phyloP scores from a whole-genome alignment of 2,797 vertebrate genomes.

The Pteronotus mesoamericanus region DNA sequence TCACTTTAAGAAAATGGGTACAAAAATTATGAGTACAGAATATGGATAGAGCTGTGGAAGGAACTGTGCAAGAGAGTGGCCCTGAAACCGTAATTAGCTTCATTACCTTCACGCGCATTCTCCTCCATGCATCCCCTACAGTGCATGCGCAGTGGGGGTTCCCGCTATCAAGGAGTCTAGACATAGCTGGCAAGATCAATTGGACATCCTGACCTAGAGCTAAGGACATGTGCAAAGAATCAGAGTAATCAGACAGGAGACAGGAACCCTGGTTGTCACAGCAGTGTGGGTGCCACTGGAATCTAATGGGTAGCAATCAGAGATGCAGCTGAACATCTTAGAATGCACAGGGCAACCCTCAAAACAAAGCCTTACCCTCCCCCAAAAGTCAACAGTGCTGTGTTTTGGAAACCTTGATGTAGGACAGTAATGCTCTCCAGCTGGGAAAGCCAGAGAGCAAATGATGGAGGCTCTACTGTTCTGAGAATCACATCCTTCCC shows the following conservation, averaged over 20 bases:
- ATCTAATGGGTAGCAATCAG: neutral
- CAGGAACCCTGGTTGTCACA: neutral
- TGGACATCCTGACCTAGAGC: neutral
- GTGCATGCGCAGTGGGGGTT: fast-evolving
- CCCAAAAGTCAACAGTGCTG: neutral
- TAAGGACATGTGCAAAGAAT: neutral
- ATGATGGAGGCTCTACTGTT: neutral
- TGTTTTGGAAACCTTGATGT: neutral
- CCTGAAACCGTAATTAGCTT: neutral
- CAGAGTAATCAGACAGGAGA: neutral
- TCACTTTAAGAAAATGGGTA: neutral
- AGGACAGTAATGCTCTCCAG: neutral
- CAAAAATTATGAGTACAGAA: neutral
- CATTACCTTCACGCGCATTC: neutral
- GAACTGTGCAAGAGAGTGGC: neutral
- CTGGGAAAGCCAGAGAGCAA: neutral
- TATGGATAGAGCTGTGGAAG: neutral
- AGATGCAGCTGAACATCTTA: neutral
- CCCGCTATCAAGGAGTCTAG: neutral
- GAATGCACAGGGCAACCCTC: neutral
- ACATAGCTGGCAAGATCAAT: neutral
- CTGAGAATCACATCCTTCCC: neutral
- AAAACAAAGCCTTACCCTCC: neutral
- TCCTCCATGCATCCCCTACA: neutral
- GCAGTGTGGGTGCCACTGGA: neutral